Percentiles rank a stretch among this genome's conserved stretches.
Evolutionary conservation across 2,888 invertebrate species (phyloP).

Genomic region (Lasioglossum marginatum): DNA sequence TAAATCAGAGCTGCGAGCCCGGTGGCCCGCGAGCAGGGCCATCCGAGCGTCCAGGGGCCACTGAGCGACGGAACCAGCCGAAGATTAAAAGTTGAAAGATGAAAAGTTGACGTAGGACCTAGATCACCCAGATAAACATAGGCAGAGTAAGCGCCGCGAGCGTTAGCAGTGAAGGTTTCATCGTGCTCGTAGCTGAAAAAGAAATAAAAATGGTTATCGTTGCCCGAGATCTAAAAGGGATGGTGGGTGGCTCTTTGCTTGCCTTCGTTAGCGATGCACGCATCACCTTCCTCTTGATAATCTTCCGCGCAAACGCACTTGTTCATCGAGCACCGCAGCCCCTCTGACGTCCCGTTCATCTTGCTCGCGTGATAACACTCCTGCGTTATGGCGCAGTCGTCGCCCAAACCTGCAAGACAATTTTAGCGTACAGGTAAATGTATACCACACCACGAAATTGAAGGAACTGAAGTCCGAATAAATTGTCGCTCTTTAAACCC

Average conservation of each 20-base stretch:
- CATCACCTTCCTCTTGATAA: constrained; percentile 45
- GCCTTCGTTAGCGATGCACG: constrained; percentile 62
- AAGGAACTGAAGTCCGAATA: too few relatives aligned
- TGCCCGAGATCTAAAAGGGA: background rate
- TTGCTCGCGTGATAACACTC: constrained; percentile 70
- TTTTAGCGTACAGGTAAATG: background rate
- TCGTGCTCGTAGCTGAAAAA: constrained; percentile 19
- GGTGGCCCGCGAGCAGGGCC: background rate
- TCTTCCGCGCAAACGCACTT: constrained; percentile 66
- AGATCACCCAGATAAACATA: background rate
- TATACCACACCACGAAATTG: too few relatives aligned
- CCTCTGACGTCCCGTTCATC: constrained; percentile 7
- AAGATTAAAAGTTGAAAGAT: too few relatives aligned
- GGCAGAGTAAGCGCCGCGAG: background rate
- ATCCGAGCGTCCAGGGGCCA: background rate
- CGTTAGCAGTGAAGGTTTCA: background rate
- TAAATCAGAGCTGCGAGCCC: background rate
- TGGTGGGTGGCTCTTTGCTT: constrained; percentile 35
- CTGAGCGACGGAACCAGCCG: background rate
- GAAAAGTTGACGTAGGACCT: background rate
- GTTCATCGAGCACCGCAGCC: constrained; percentile 58
- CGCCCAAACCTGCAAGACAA: constrained; percentile 63
- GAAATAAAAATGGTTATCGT: background rate
- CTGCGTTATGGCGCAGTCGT: constrained; percentile 59
- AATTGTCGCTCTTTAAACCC: too few relatives aligned